Evolutionary conservation across 2,797 vertebrate species (phyloP).

Genomic region (Echiichthys vipera): DNA sequence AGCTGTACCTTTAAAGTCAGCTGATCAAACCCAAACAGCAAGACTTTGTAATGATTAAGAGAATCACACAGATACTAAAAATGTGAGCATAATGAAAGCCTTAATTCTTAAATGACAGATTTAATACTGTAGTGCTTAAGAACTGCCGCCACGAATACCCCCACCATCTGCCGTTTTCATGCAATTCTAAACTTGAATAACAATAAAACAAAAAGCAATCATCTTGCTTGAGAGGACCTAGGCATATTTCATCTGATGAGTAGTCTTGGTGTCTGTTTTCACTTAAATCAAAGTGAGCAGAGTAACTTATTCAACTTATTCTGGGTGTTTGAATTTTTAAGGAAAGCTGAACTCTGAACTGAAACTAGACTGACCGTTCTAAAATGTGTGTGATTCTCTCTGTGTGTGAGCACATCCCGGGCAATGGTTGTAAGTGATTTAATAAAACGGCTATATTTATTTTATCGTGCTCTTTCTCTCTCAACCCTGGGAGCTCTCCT

Average conservation of each 20-base stretch:
- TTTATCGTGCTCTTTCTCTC: slow-evolving; percentile 39
- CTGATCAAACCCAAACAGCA: neutral
- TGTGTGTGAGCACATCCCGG: neutral
- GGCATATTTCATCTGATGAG: neutral
- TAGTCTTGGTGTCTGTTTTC: neutral
- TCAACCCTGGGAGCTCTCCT: slow-evolving; percentile 19
- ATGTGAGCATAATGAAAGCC: neutral
- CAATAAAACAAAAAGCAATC: neutral
- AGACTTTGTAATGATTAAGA: neutral
- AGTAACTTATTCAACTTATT: neutral
- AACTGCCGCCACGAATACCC: neutral
- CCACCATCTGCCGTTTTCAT: slow-evolving; percentile 4
- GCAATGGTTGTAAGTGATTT: slow-evolving; percentile 48
- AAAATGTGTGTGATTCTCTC: neutral
- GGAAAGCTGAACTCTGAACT: slow-evolving; percentile 1
- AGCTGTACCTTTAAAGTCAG: neutral
- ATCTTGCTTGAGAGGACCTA: neutral
- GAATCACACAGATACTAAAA: neutral
- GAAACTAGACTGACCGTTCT: slow-evolving; percentile 1
- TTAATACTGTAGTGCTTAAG: neutral
- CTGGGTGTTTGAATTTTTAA: neutral
- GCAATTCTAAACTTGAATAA: neutral
- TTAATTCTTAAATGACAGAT: neutral
- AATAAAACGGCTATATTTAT: slow-evolving; percentile 53
- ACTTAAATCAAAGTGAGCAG: neutral